Conservation (phyloP, 2,888 invertebrate genomes). For the Aricia artaxerxes region DNA sequence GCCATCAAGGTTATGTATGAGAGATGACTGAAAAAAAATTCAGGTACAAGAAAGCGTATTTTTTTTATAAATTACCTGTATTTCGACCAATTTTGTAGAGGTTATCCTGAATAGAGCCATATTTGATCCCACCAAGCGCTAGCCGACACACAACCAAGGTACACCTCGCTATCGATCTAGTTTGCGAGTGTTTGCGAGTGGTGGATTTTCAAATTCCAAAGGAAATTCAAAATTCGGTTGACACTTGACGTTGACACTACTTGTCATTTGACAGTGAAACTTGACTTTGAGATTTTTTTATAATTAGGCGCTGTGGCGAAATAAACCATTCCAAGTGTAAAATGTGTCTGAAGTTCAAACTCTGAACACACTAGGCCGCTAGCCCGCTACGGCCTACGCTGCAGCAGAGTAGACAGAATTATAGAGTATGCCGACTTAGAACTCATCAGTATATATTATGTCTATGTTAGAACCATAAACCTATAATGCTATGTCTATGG, state of each 20-base stretch:
- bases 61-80: conserved; percentile 72
- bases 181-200: not conserved
- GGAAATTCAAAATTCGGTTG: conserved; percentile 32
- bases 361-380: no score
- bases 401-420: no score
- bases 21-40: conserved; percentile 35
- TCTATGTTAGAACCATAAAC: no score
- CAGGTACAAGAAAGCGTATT: conserved; percentile 31
- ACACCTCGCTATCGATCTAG: conserved; percentile 61
- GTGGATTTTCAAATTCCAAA: conserved; percentile 16
- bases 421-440: no score
- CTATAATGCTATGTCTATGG: no score
- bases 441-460: no score
- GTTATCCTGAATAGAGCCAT: conserved; percentile 86
- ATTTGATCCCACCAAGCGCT: conserved; percentile 64
- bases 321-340: no score
- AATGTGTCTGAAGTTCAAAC: no score
- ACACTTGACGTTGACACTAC: conserved; percentile 36
- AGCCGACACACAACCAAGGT: conserved; percentile 54
- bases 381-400: no score
- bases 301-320: no score
- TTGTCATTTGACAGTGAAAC: conserved; percentile 30
- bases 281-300: no score
- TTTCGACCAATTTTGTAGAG: conserved; percentile 81
- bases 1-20: conserved; percentile 46